A percentile compares a stretch with the other conserved stretches of the same genome.
Conservation (phyloP, 2,888 invertebrate genomes). For the Limnephilus auricula region DNA sequence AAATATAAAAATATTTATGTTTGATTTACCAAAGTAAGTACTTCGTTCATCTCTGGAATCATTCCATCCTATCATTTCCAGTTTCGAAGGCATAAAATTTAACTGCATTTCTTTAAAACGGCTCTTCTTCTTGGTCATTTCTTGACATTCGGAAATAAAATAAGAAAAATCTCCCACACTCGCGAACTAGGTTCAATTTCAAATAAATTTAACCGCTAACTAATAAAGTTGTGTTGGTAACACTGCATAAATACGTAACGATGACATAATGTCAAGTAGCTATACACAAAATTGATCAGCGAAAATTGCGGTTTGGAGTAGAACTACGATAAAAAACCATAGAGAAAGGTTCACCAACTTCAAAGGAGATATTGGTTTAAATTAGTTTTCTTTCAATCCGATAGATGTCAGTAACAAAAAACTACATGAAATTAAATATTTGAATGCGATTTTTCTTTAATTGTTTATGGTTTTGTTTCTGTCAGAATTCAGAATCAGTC, state of each 20-base stretch:
- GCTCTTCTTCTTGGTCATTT: too few relatives aligned
- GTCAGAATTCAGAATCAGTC: too few relatives aligned
- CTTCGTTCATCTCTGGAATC: too few relatives aligned
- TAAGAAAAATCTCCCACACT: not conserved
- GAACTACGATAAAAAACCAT: not conserved
- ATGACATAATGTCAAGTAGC: not conserved
- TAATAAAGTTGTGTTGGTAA: not conserved
- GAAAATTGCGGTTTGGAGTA: not conserved
- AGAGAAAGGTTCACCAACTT: not conserved
- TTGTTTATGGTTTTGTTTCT: not conserved
- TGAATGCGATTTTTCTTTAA: not conserved
- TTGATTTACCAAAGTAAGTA: too few relatives aligned
- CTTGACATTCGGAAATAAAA: too few relatives aligned
- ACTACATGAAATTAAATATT: not conserved
- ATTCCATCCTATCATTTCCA: too few relatives aligned
- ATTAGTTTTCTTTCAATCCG: not conserved
- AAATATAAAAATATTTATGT: too few relatives aligned
- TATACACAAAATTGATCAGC: not conserved
- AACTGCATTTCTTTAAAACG: too few relatives aligned
- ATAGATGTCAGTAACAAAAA: not conserved
- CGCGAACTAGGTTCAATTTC: not conserved
- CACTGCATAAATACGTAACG: not conserved
- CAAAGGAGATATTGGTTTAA: not conserved
- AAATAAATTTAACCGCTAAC: not conserved
- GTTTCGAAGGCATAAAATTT: too few relatives aligned